Percentiles rank a stretch among this genome's conserved stretches.
Evolutionary conservation across 2,797 vertebrate genomes (phyloP).

Genomic region (Hephaestus fuliginosus): DNA sequence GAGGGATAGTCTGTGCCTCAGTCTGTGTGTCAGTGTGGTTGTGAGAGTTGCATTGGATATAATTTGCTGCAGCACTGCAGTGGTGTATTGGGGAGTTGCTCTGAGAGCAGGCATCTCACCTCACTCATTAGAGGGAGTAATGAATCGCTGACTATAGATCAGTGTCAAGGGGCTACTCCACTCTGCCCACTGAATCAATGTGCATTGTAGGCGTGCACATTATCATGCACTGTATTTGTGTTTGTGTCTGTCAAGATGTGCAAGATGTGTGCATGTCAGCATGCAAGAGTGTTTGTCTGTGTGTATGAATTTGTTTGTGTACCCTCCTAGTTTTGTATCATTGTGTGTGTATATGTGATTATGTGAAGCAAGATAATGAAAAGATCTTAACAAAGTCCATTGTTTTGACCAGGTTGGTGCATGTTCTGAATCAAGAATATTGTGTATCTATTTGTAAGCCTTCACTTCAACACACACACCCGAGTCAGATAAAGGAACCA

Average conservation of each 20-base stretch:
- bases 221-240: neutral
- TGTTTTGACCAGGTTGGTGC: neutral
- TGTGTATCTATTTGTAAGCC: neutral
- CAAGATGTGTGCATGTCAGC: conserved; percentile 19
- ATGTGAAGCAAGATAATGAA: neutral
- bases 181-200: conserved; percentile 58
- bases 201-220: conserved; percentile 36
- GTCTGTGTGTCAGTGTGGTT: conserved; percentile 28
- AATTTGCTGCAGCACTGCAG: conserved; percentile 73
- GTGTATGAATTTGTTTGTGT: neutral
- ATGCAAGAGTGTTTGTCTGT: neutral
- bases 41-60: conserved; percentile 39
- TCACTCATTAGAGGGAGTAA: conserved; percentile 76
- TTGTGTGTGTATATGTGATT: neutral
- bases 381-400: neutral
- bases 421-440: neutral
- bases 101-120: conserved; percentile 67
- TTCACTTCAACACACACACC: neutral
- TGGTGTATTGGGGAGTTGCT: conserved; percentile 43
- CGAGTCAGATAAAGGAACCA: neutral
- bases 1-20: conserved; percentile 12
- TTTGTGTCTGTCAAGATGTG: conserved; percentile 24
- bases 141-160: conserved; percentile 79
- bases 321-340: neutral
- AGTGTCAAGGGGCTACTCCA: conserved; percentile 70